Evolutionary conservation across 2,113 vertebrate genomes (phyloP).

Genomic region (Calypte anna): DNA sequence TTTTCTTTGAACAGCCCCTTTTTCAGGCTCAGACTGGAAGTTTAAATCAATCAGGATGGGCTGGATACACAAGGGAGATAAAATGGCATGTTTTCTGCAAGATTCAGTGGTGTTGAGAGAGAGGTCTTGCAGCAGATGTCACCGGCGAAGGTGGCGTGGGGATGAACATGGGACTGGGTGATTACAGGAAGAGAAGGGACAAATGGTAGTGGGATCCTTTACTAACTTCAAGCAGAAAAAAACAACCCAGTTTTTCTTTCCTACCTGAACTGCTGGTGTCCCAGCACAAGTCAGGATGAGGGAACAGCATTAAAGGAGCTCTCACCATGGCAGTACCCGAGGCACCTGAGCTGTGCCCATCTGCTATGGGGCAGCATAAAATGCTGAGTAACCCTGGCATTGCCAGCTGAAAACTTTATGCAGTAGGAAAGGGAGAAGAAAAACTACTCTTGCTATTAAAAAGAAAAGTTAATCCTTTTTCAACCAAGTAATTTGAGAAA

Average conservation of each 20-base stretch:
- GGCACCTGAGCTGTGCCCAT: background rate
- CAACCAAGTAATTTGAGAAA: background rate
- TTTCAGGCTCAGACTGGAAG: background rate
- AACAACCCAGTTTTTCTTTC: background rate
- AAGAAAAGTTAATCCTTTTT: background rate
- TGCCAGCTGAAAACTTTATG: background rate
- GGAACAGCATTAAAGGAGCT: rapidly evolving
- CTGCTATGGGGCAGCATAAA: background rate
- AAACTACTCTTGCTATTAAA: background rate
- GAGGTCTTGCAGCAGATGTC: background rate
- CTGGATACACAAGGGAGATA: background rate
- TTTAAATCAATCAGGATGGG: background rate
- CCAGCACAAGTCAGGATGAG: background rate
- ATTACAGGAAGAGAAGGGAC: background rate
- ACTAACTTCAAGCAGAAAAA: background rate
- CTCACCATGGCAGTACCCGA: too few species aligned
- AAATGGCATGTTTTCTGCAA: background rate
- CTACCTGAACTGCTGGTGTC: background rate
- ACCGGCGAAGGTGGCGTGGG: background rate
- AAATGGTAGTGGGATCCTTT: background rate
- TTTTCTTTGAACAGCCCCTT: background rate
- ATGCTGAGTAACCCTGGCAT: rapidly evolving
- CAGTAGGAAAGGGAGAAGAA: background rate
- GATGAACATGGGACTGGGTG: background rate
- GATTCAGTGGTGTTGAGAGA: background rate